A percentile compares a stretch with the other conserved stretches of the same genome.
Conservation (phyloP, 1,140 invertebrate species). For the Caenorhabditis tropicalis region DNA sequence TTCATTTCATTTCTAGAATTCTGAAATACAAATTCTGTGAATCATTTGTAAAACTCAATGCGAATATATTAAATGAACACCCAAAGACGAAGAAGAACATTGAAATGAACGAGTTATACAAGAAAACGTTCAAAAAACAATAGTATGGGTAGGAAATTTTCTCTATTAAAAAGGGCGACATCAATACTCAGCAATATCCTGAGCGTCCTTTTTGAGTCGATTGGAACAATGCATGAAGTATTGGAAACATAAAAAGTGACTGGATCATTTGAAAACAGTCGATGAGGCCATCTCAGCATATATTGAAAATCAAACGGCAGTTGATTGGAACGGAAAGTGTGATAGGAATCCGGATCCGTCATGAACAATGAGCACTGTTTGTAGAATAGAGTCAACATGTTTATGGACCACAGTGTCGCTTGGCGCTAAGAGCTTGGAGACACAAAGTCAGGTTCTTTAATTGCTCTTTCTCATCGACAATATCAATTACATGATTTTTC, state of each 20-base stretch:
- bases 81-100: too few species aligned
- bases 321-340: slow-evolving; percentile 6
- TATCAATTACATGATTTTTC: background rate
- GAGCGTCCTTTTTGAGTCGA: slow-evolving; percentile 9
- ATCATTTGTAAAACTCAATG: too few species aligned
- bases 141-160: too few species aligned
- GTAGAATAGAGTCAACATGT: slow-evolving; percentile 1
- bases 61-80: too few species aligned
- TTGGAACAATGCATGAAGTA: slow-evolving; percentile 16
- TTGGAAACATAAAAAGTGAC: background rate
- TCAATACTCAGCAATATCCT: slow-evolving; percentile 15
- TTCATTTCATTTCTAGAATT: too few species aligned
- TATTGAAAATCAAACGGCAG: too few species aligned
- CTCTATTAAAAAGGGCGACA: too few species aligned
- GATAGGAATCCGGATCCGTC: background rate
- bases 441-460: too few species aligned
- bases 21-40: too few species aligned
- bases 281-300: background rate
- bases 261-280: background rate
- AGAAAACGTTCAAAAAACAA: too few species aligned
- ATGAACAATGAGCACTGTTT: slow-evolving; percentile 9
- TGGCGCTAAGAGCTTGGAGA: slow-evolving; percentile 5
- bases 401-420: background rate
- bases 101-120: too few species aligned
- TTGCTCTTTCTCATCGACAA: slow-evolving; percentile 16